Percentiles rank a stretch among this genome's conserved stretches.
phyloP scores from a whole-genome alignment of 1,140 invertebrate genomes.

The Pectinophora gossypiella region DNA sequence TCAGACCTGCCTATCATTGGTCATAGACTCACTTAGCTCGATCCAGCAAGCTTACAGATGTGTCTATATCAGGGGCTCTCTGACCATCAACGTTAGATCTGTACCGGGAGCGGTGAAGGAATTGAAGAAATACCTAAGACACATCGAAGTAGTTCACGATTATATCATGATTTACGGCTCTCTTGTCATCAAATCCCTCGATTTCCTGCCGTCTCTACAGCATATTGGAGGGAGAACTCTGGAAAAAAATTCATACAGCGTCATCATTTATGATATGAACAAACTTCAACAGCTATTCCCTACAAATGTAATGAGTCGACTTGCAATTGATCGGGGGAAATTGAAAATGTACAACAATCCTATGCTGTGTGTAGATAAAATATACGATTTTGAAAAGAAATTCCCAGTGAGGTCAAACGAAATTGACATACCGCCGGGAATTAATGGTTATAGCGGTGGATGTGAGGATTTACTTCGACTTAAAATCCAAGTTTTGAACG shows the following conservation, averaged over 20 bases:
- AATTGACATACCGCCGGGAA: slow-evolving; percentile 33
- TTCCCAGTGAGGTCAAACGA: slow-evolving; percentile 35
- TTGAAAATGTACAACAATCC: slow-evolving; percentile 87
- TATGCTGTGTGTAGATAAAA: slow-evolving; percentile 82
- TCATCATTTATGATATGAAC: slow-evolving; percentile 83
- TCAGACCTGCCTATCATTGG: slow-evolving; percentile 35
- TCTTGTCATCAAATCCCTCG: slow-evolving; percentile 84
- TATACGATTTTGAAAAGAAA: slow-evolving; percentile 74
- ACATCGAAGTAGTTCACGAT: slow-evolving; percentile 84
- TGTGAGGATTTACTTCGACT: slow-evolving; percentile 42
- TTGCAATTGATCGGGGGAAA: slow-evolving; percentile 78
- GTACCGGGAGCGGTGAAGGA: slow-evolving; percentile 78
- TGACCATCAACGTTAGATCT: slow-evolving; percentile 44
- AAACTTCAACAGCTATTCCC: slow-evolving; percentile 82
- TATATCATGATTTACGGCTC: slow-evolving; percentile 84
- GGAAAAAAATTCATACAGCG: slow-evolving; percentile 77
- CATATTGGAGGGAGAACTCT: slow-evolving; percentile 57
- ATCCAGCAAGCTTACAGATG: slow-evolving; percentile 42
- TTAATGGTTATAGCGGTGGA: slow-evolving; percentile 51
- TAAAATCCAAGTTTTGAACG: slow-evolving; percentile 33
- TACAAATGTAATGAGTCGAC: slow-evolving; percentile 48
- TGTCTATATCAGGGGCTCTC: slow-evolving; percentile 67
- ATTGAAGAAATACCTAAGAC: slow-evolving; percentile 82
- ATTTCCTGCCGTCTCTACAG: slow-evolving; percentile 84
- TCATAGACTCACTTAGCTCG: neutral